Base-by-base conservation (phyloP, 2,888 invertebrate species). In the Sthenelais limicola region DNA sequence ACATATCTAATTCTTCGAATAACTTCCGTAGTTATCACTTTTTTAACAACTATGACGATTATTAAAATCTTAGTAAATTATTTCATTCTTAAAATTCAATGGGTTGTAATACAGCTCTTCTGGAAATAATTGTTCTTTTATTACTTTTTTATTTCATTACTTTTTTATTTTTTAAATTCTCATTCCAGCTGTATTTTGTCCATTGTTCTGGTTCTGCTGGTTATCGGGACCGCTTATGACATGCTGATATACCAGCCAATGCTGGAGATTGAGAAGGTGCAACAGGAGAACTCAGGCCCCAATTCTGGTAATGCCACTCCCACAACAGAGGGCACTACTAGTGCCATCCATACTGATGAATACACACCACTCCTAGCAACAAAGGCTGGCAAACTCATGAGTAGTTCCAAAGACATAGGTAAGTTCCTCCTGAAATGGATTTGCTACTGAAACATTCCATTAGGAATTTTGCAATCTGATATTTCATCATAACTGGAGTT, bases 211-310 rank as follows among this genome's bases (percentile, higher is more conserved):
- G 15, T 35, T 2, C 26, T 62, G 24, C 38, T 62, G 21, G 38
- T 35, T 4, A 24, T 62, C 4, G 62, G 38, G 38, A 62, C 62
- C 9, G 62, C 38, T 38, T 62, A 62, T 62, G 62, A 62, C 38
- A 26, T 62, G 26, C 24, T n/a, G 1, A 15, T 62, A 3, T 62
- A 62, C 62, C 62, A 62, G 38, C 62, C 62, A 3, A 62, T 62
- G 62, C 18, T 62, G 38, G 62, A 62, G 38, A 35, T 38, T 35
- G 62, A 62, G 62, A 12, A 21, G 38, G 62, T 21, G 38, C 62
- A 56, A 28, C 32, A 28, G 56, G 62, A 38, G 9, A n/a, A 35
- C 35, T 35, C 38, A 5, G 43, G 18, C 38, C 4, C 18, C 21
- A 24, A n/a, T n/a, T n/a, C n/a, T n/a, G n/a, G n/a, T n/a, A n/a